Conservation (phyloP, 2,888 invertebrate species). For the Gymnocheta viridis region DNA sequence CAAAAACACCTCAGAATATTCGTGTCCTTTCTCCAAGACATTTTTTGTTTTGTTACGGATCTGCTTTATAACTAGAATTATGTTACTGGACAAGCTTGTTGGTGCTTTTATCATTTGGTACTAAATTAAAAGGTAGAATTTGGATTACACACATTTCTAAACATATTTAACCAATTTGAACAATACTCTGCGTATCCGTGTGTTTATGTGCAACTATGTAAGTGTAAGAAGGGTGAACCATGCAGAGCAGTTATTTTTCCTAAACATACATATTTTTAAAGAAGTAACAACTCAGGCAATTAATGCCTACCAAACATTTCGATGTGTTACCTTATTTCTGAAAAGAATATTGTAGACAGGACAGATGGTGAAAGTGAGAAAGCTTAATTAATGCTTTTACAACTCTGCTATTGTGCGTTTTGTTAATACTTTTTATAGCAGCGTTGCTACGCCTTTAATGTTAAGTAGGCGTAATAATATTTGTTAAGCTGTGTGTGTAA, state of each 20-base stretch:
- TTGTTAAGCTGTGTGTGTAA: too few species aligned
- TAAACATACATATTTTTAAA: background rate
- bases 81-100: conserved; percentile 11
- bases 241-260: background rate
- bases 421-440: too few species aligned
- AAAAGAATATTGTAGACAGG: too few species aligned
- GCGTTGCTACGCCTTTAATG: too few species aligned
- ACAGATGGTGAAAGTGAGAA: too few species aligned
- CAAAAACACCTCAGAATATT: background rate
- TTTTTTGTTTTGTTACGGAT: background rate
- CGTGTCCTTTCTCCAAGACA: background rate
- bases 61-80: conserved; percentile 25
- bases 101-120: conserved; percentile 47
- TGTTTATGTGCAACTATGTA: background rate
- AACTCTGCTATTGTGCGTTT: too few species aligned
- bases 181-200: background rate
- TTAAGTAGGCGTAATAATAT: too few species aligned
- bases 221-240: background rate
- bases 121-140: conserved; percentile 62
- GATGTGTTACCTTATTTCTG: too few species aligned
- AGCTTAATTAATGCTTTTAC: too few species aligned
- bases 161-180: conserved; percentile 5
- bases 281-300: too few species aligned
- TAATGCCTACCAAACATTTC: too few species aligned
- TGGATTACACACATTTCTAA: conserved; percentile 3